A percentile compares a stretch with the other conserved stretches of the same genome.
phyloP scores from a whole-genome alignment of 2,797 vertebrate genomes.

The Macroramphosus scolopax region DNA sequence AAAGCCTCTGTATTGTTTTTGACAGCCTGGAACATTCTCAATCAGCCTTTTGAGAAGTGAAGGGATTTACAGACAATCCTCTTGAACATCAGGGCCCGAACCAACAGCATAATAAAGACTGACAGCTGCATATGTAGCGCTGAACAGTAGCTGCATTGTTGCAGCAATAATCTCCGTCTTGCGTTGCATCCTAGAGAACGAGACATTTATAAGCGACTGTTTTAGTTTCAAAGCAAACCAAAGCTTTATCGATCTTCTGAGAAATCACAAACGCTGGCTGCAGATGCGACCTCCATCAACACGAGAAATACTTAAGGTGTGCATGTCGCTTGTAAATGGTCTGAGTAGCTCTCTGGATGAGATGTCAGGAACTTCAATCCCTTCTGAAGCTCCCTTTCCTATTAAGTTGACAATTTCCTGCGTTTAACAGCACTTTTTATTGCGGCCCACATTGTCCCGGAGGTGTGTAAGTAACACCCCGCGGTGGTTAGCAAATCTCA shows the following conservation, averaged over 20 bases:
- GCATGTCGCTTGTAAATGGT: conserved; percentile 9
- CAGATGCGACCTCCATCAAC: too few species aligned
- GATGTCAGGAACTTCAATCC: conserved; percentile 12
- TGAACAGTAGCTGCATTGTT: conserved; percentile 37
- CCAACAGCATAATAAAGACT: conserved; percentile 22
- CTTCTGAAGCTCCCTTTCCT: conserved; percentile 25
- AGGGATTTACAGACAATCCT: conserved; percentile 53
- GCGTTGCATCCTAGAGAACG: not conserved
- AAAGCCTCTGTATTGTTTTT: conserved; percentile 10
- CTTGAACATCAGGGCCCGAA: conserved; percentile 23
- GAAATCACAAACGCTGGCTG: too few species aligned
- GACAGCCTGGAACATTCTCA: too few species aligned
- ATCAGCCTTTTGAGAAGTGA: too few species aligned
- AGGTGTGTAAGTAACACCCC: conserved; percentile 66
- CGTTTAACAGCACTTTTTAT: conserved; percentile 64
- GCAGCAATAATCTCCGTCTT: conserved; percentile 11
- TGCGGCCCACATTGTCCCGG: conserved; percentile 50
- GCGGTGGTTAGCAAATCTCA: conserved; percentile 48
- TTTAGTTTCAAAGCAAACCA: too few species aligned
- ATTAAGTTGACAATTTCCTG: conserved; percentile 60
- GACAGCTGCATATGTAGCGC: conserved; percentile 30
- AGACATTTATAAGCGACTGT: too few species aligned
- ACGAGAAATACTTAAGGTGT: too few species aligned
- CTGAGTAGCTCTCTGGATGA: not conserved
- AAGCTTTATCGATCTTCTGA: too few species aligned